A percentile compares a stretch with the other conserved stretches of the same genome.
These are phyloP conservation scores for Cheirogaleus medius DNA, from an alignment of 2,113 vertebrate genomes.

Conservation along the genomic window DNA sequence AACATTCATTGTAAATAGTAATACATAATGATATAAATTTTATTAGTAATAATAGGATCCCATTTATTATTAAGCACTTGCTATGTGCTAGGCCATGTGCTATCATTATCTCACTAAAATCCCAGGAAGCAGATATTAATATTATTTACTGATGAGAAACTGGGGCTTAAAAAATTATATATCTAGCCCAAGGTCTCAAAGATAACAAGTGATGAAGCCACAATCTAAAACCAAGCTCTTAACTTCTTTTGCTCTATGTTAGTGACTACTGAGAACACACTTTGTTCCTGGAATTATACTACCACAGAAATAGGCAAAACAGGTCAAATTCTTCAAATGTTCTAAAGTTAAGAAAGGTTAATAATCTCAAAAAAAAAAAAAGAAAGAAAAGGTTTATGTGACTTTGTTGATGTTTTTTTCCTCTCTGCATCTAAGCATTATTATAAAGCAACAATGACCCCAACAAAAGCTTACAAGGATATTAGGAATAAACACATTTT, in stretches of 20 bases:
- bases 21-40: neutral
- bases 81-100: neutral
- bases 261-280: neutral
- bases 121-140: neutral
- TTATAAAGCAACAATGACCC: neutral
- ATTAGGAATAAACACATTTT: constrained; percentile 15
- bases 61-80: constrained; percentile 23
- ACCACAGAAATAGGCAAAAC: constrained; percentile 14
- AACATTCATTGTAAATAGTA: neutral
- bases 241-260: neutral
- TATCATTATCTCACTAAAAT: constrained; percentile 10
- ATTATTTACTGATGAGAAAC: neutral
- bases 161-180: neutral
- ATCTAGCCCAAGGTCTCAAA: neutral
- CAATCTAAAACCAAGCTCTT: constrained; percentile 18
- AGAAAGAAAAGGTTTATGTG: neutral
- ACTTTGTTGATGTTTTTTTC: neutral
- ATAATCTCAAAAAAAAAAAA: neutral
- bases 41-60: constrained; percentile 5
- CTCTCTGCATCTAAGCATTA: neutral
- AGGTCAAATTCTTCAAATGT: neutral
- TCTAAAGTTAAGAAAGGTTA: neutral
- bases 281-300: neutral
- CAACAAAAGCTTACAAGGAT: neutral
- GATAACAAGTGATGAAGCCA: neutral